Conservation (phyloP, 2,113 vertebrate genomes). For the Prietella phreatophila region DNA sequence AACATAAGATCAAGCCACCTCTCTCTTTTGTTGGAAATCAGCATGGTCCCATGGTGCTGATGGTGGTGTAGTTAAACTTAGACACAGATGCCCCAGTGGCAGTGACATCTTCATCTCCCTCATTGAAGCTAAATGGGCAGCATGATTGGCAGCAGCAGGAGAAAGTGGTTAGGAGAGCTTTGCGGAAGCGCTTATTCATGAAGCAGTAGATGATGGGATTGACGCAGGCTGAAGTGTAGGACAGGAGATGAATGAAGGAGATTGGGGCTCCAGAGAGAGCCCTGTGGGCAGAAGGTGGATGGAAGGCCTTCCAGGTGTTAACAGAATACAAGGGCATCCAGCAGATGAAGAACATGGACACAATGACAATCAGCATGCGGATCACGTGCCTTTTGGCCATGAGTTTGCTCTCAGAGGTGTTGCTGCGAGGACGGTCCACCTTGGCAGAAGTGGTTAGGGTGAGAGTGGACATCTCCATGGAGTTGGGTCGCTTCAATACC, state of each 20-base stretch:
- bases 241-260: conserved; percentile 91
- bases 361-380: conserved; percentile 92
- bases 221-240: conserved; percentile 86
- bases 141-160: conserved; percentile 72
- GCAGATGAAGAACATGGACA: conserved; percentile 89
- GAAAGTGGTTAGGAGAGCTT: conserved; percentile 81
- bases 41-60: conserved; percentile 84
- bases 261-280: conserved; percentile 86
- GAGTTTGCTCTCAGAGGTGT: conserved; percentile 82
- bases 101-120: conserved; percentile 75
- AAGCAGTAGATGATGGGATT: conserved; percentile 97
- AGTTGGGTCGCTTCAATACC: conserved; percentile 66
- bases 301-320: conserved; percentile 93
- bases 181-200: conserved; percentile 95
- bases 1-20: background rate
- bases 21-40: conserved; percentile 61
- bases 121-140: conserved; percentile 55
- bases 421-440: conserved; percentile 73
- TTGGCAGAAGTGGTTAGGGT: conserved; percentile 50
- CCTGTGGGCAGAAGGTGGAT: conserved; percentile 70
- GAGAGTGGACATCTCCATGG: conserved; percentile 83
- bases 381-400: conserved; percentile 91
- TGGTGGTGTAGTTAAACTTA: conserved; percentile 91
- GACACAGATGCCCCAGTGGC: conserved; percentile 82
- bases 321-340: conserved; percentile 91